These are phyloP conservation scores for Bos indicus DNA, from an alignment of 2,113 vertebrate species.

Conservation along the genomic window DNA sequence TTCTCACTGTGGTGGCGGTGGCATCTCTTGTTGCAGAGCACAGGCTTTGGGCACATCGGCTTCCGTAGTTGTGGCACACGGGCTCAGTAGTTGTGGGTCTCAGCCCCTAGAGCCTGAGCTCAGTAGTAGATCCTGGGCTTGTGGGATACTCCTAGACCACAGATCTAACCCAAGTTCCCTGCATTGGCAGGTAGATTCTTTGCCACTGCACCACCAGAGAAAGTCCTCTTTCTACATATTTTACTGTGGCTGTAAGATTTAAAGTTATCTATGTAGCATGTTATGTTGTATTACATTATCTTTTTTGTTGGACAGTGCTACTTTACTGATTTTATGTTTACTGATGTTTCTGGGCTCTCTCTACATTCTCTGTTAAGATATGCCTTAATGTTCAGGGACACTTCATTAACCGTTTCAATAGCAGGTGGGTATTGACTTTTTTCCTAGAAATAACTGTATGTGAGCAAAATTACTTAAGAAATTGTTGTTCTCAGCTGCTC, in stretches of 20 bases:
- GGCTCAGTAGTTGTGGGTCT: background rate
- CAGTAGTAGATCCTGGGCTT: background rate
- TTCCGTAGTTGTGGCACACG: too few relatives aligned
- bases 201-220: background rate
- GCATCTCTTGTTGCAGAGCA: too few relatives aligned
- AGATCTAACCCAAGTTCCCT: background rate
- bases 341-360: background rate
- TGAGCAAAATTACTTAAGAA: background rate
- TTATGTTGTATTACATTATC: background rate
- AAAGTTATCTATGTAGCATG: background rate
- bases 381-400: background rate
- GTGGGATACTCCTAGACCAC: background rate
- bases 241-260: background rate
- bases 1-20: too few relatives aligned
- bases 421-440: background rate
- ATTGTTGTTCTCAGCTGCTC: background rate
- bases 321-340: background rate
- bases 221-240: background rate
- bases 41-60: too few relatives aligned
- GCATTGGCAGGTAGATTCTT: background rate
- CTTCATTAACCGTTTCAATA: background rate
- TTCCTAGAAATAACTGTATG: background rate
- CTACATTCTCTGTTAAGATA: background rate
- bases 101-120: background rate
- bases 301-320: background rate